These are phyloP conservation scores for Isoperla grammatica DNA, from an alignment of 2,888 invertebrate genomes.

Conservation along the genomic window DNA sequence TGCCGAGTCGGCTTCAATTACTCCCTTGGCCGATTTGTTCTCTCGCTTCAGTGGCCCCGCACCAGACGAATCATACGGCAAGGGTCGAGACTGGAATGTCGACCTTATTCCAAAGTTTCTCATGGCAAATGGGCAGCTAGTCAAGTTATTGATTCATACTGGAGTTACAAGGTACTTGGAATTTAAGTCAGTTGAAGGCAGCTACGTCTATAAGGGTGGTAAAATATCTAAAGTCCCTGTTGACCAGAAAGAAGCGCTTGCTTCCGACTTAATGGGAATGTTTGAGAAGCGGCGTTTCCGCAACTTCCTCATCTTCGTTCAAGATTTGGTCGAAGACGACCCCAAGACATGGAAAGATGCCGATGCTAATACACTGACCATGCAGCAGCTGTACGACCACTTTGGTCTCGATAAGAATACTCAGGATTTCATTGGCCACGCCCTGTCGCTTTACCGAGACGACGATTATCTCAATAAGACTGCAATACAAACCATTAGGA, in stretches of 20 bases:
- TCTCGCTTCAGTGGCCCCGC: conserved; percentile 75
- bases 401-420: conserved; percentile 95
- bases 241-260: conserved; percentile 94
- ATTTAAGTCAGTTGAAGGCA: conserved; percentile 98
- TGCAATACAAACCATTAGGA: conserved; percentile 82
- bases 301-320: conserved; percentile 93
- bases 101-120: conserved; percentile 99
- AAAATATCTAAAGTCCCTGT: conserved; percentile 98
- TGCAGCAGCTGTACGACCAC: conserved; percentile 88
- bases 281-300: conserved; percentile 98
- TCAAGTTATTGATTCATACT: conserved; percentile 95
- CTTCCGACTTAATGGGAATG: conserved; percentile 97
- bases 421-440: conserved; percentile 98
- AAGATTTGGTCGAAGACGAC: conserved; percentile 88
- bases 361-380: conserved; percentile 77
- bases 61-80: conserved; percentile 79
- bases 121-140: conserved; percentile 97
- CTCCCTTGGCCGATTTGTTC: conserved; percentile 94
- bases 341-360: conserved; percentile 93
- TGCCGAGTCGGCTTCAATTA: conserved; percentile 98
- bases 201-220: conserved; percentile 96
- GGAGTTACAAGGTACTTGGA: conserved; percentile 98
- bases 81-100: conserved; percentile 98
- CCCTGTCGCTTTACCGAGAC: conserved; percentile 88
- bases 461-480: conserved; percentile 84